Conservation (phyloP, 2,113 vertebrate genomes). For the Eurystomus gularis region DNA sequence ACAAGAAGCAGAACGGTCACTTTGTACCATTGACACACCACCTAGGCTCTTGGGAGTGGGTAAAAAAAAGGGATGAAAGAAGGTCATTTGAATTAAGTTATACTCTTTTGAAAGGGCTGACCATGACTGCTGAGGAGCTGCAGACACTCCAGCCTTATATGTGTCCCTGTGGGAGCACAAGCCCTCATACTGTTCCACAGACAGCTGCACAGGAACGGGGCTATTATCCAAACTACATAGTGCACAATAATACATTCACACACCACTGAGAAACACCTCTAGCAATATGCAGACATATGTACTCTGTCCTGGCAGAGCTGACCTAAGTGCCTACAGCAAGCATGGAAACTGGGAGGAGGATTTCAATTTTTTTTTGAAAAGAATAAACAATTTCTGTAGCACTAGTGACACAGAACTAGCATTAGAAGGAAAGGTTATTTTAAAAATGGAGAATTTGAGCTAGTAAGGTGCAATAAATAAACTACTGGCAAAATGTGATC, state of each 20-base stretch:
- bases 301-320: background rate
- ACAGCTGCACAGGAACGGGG: background rate
- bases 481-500: background rate
- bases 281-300: background rate
- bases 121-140: background rate
- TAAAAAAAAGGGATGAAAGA: background rate
- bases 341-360: background rate
- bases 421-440: background rate
- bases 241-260: background rate
- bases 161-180: background rate
- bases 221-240: background rate
- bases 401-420: background rate
- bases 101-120: background rate
- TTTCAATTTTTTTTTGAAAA: background rate
- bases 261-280: background rate
- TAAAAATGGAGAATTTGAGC: background rate
- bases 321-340: background rate
- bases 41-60: background rate
- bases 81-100: background rate
- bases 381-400: background rate
- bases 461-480: background rate
- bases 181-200: background rate
- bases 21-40: background rate
- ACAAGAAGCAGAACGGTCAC: background rate
- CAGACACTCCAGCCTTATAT: background rate